Evolutionary conservation across 1,140 invertebrate species (phyloP).

Genomic region (Ptiloglossa arizonensis): DNA sequence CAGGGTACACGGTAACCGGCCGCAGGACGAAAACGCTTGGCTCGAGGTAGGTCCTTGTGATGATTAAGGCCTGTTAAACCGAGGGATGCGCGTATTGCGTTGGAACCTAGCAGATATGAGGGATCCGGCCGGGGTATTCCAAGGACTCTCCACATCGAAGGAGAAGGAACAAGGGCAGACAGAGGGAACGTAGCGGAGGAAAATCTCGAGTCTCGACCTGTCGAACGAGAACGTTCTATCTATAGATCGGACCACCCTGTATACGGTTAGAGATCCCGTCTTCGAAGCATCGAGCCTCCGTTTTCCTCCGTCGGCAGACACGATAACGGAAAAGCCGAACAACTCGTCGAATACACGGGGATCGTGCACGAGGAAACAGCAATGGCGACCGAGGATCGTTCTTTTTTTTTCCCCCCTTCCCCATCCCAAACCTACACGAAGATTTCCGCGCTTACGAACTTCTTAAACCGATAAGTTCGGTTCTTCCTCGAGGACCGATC

Average conservation of each 20-base stretch:
- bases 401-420: too few relatives aligned
- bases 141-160: slow-evolving; percentile 61
- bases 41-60: slow-evolving; percentile 69
- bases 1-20: slow-evolving; percentile 19
- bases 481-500: too few relatives aligned
- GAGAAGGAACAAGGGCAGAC: slow-evolving; percentile 27
- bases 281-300: slow-evolving; percentile 1
- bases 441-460: not conserved
- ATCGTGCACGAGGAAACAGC: not conserved
- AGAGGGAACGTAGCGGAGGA: slow-evolving; percentile 2
- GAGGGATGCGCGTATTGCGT: slow-evolving; percentile 73
- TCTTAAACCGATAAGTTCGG: not conserved
- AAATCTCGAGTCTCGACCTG: slow-evolving; percentile 41
- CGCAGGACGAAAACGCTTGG: slow-evolving; percentile 68
- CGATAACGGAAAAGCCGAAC: not conserved
- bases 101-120: slow-evolving; percentile 68
- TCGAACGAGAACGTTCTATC: slow-evolving; percentile 14
- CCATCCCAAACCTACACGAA: too few relatives aligned
- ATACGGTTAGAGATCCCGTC: not conserved
- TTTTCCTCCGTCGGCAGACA: not conserved
- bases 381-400: not conserved
- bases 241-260: not conserved
- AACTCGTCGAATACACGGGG: not conserved
- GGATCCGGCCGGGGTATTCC: slow-evolving; percentile 69
- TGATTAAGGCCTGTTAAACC: slow-evolving; percentile 75